Base-by-base conservation (phyloP, 1,140 invertebrate genomes). In the Phenacoccus solenopsis region DNA sequence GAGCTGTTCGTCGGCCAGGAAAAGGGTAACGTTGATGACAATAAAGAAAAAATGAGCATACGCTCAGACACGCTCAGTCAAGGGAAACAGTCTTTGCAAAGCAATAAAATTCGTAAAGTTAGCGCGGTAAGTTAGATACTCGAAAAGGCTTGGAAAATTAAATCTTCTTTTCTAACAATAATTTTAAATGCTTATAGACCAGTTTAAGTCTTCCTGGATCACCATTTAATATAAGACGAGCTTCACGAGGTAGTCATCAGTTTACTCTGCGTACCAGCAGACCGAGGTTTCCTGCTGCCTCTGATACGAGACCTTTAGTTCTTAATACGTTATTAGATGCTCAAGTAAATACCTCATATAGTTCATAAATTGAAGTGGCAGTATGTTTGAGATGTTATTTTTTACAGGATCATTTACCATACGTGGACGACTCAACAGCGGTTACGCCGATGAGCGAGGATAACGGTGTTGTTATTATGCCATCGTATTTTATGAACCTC, bases 361-460 rank as follows among this genome's bases (percentile, higher is more conserved):
- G n/a, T n/a, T n/a, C n/a, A n/a, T n/a, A n/a, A n/a, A n/a, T n/a
- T n/a, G n/a, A n/a, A n/a, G n/a, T n/a, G n/a, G n/a, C 9, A 38
- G 9, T 38, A 10, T 10, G 35, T 38, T 67, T 67, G 20, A n/a
- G 21, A 67, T 67, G n/a, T 22, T 22, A 27, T 67, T 20, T 64
- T 25, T 68, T 73, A 28, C 90, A 96, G 79, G 93, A 96, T 82
- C 93, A 97, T 80, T 85, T 98, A 75, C 96, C 96, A 16, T 98
- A 94, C 79, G 95, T 94, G 27, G 96, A 98, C 79, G 95, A 98
- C 79, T 97, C 94, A 61, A 94, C 94, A 77, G 96, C 95, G 67
- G 95, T 97, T 1, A 98, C 95, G 59, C 96, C 96, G 13, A 96
- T 96, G 90, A 96, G 93, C 68, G 96, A 98, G 82, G 94, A 98